Base-by-base conservation (phyloP, 1,140 invertebrate species). In the Pseudomyrmex pallidus region DNA sequence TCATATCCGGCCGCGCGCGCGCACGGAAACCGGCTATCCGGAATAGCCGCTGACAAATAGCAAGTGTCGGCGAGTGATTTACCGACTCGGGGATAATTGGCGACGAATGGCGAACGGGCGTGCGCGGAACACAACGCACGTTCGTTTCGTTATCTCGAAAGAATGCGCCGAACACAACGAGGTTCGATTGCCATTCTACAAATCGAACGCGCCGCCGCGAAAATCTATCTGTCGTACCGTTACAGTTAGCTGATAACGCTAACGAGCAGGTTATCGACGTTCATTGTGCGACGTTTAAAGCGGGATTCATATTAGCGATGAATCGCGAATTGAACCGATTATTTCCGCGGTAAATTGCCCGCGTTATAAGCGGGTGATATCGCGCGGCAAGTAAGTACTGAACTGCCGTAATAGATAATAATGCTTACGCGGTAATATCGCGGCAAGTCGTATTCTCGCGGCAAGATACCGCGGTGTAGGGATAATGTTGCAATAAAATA, bases 211-310 rank as follows among this genome's bases (percentile, higher is more conserved):
- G 61, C 35, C 50, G 84, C 22, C 22, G 85, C 20, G 85, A 82
- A 84, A 87, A 87, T 82, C 82, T 87, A 61, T 87, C 83, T 70
- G 76, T 74, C 74, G 82, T 64, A 78, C 85, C 86, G 86, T 87
- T 85, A 86, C 44, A 35, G 35, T 35, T 35, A 35, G n/a, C 72
- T 10, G 86, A 86, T 87, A 87, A 87, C 52, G 48, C 57, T 25
- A 50, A 80, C 50, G 17, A 56, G 25, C 20, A 50, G 35, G 20
- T 56, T 85, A 87, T 86, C 78, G 50, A 44, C 25, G 48, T 7
- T 22, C 67, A 87, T 86, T 73, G 68, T 70, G 52, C 50, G 50
- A 7, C 20, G 68, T 52, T 20, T 35, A 5, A 35, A 35, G 35
- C 35, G 35, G 35, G 35, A 35, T 0, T 35, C 35, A 35, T 35